These are phyloP conservation scores for Amiota mariae DNA, from an alignment of 2,888 invertebrate genomes.

Conservation along the genomic window DNA sequence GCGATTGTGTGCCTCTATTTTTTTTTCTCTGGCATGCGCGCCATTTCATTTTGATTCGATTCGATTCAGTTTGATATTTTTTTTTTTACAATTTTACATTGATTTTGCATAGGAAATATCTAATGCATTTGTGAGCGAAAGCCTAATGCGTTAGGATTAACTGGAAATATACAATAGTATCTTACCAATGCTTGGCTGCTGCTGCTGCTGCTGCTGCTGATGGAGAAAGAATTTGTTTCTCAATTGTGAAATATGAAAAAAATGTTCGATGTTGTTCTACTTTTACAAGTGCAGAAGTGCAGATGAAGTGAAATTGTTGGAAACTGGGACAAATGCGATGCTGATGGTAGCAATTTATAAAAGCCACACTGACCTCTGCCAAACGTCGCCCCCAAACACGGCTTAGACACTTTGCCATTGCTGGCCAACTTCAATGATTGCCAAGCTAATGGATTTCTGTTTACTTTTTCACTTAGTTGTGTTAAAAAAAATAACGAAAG, in stretches of 20 bases:
- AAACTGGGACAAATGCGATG: conserved; percentile 54
- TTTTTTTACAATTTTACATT: background rate
- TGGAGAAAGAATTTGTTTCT: background rate
- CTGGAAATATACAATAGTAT: background rate
- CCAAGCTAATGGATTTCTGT: conserved; percentile 70
- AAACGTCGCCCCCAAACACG: conserved; percentile 23
- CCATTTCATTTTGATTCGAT: background rate
- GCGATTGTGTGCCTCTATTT: background rate
- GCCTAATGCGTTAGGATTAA: conserved; percentile 25
- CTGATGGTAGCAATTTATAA: conserved; percentile 64
- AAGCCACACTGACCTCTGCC: conserved; percentile 51
- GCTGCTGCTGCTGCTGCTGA: background rate
- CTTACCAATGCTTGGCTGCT: background rate
- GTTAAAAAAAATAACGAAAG: conserved; percentile 25
- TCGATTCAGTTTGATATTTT: background rate
- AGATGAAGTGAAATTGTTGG: conserved; percentile 19
- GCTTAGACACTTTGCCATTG: conserved; percentile 26
- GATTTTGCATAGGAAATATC: background rate
- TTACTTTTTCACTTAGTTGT: conserved; percentile 69
- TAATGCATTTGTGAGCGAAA: conserved; percentile 19
- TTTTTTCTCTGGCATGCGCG: background rate
- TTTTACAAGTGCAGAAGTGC: background rate
- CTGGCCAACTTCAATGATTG: conserved; percentile 66
- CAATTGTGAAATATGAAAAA: background rate
- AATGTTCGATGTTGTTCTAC: background rate